These are phyloP conservation scores for Aplysia californica DNA, from an alignment of 1,140 invertebrate species.

Conservation along the genomic window DNA sequence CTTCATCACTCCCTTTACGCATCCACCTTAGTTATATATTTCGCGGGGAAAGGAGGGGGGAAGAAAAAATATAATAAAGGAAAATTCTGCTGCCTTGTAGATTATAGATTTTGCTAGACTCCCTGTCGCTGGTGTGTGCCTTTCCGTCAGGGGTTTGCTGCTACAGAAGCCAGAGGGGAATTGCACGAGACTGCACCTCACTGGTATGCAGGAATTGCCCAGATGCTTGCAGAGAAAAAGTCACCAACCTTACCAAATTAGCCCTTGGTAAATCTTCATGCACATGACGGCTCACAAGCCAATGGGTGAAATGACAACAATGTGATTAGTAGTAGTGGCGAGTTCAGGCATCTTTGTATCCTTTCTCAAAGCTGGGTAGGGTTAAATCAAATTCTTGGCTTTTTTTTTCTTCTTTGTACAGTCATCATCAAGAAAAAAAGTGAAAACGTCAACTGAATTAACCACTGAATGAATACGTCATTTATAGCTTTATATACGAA, in stretches of 20 bases:
- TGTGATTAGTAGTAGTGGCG: slow-evolving; percentile 19
- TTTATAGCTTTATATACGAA: slow-evolving; percentile 20
- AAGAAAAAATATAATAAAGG: neutral
- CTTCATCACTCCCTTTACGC: neutral
- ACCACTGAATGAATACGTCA: slow-evolving; percentile 27
- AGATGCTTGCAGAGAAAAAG: neutral
- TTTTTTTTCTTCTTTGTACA: neutral
- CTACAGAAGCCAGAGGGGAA: neutral
- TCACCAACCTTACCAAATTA: slow-evolving; percentile 20
- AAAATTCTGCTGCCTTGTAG: slow-evolving; percentile 22
- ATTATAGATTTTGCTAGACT: slow-evolving; percentile 2
- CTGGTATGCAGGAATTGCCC: neutral
- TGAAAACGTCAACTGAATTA: slow-evolving; percentile 20
- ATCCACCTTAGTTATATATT: neutral
- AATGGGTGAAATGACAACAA: slow-evolving; percentile 10
- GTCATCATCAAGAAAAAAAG: slow-evolving; percentile 19
- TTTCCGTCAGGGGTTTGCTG: neutral
- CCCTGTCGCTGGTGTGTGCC: neutral
- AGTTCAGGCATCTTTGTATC: neutral
- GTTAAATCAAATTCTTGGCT: slow-evolving; percentile 1
- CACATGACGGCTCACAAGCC: neutral
- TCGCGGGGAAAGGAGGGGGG: too few relatives aligned
- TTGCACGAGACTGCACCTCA: neutral
- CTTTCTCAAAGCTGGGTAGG: slow-evolving; percentile 5
- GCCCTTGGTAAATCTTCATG: neutral